A percentile compares a stretch with the other conserved stretches of the same genome.
phyloP scores from a whole-genome alignment of 2,797 vertebrate genomes.

The Neoniphon sammara region DNA sequence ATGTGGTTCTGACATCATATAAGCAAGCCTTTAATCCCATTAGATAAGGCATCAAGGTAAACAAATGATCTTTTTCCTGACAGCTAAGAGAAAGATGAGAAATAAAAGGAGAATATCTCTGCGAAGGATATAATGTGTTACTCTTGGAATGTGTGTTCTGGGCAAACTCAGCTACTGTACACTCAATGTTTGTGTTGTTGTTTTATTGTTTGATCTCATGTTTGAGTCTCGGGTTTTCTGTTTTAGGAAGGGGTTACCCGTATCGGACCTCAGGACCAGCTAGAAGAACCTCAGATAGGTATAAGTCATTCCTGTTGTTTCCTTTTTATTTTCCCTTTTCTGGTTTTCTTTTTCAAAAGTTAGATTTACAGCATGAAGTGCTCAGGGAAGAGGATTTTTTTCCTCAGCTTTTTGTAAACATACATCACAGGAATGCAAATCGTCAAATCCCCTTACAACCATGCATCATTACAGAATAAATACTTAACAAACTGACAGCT shows the following conservation, averaged over 20 bases:
- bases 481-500: conserved; percentile 16
- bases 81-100: conserved; percentile 42
- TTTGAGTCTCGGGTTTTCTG: conserved; percentile 21
- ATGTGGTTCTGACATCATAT: conserved; percentile 66
- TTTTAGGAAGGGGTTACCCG: conserved; percentile 92
- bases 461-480: conserved; percentile 22
- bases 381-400: neutral
- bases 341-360: conserved; percentile 18
- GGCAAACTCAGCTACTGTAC: neutral
- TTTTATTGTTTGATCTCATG: neutral
- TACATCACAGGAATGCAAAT: conserved; percentile 21
- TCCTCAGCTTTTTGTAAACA: neutral
- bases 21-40: conserved; percentile 62
- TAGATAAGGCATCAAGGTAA: conserved; percentile 58
- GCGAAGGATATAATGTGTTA: conserved; percentile 3
- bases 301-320: conserved; percentile 55
- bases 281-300: conserved; percentile 93
- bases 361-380: neutral
- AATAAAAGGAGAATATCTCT: conserved; percentile 20
- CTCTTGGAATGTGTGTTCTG: conserved; percentile 24
- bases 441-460: conserved; percentile 19
- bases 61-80: conserved; percentile 42
- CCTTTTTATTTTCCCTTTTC: conserved; percentile 2
- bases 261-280: conserved; percentile 89
- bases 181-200: conserved; percentile 3